Evolutionary conservation across 2,113 vertebrate species (phyloP), one percentile per base, ranked within the genome.

Genomic region (Sialia sialis): DNA sequence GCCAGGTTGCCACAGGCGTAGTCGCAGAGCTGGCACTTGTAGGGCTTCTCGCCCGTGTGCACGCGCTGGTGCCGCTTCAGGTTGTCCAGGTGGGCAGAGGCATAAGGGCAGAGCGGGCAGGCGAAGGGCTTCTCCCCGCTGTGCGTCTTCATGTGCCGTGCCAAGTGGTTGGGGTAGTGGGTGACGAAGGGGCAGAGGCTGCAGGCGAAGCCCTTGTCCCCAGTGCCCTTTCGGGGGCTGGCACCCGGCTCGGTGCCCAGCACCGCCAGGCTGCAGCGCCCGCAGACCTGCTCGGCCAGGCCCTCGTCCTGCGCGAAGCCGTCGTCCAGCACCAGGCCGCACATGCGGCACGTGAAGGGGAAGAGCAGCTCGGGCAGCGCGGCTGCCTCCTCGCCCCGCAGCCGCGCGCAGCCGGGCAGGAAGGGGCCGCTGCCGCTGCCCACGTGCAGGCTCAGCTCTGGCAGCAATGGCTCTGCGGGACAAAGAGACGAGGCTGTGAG

Each of bases 141-240:
- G 98, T 99, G 99, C 0, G 99, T 99, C 98, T 99, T 99, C 99
- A 99, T 99, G 98, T 99, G 99, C 83, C 99, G 98, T 0, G 98
- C 99, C 98, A 99, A 95, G 97, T 99, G 99, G 98, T 99, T 99
- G 54, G 99, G 99, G 96, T 99, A 99, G 94, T 99, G 99, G 39
- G 99, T 99, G 96, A 99, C 98, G 32, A 99, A 99, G 36, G 99
- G 97, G 97, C 99, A 99, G 93, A 99, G 96, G 55, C 98, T 98
- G 74, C 99, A 99, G 34, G 99, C 98, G 52, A 99, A 99, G 88
- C 98, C 99, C 88, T 99, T 99, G 87, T 98, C 97, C 69, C 80
- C 93, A 1, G 63, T 7, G 80, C 97, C 96, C 41, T 97, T 97
- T 22, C 95, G 97, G 66, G 97, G 95, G 82, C 98, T 98, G 22